phyloP scores from a whole-genome alignment of 1,140 invertebrate genomes.

The Camponotus pennsylvanicus region DNA sequence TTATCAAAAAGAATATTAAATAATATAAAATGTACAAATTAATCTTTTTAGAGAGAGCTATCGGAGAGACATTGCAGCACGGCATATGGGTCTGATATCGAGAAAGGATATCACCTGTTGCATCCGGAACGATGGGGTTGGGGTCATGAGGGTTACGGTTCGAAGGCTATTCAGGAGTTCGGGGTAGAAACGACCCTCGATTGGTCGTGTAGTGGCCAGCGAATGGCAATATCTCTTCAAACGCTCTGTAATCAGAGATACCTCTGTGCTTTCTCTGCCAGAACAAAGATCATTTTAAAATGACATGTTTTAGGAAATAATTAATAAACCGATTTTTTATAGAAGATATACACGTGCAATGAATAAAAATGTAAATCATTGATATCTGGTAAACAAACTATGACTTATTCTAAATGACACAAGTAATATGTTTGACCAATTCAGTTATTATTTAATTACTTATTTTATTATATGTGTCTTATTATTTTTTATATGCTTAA shows the following conservation, averaged over 20 bases:
- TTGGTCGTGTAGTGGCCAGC: slow-evolving; percentile 81
- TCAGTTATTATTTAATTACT: slow-evolving; percentile 5
- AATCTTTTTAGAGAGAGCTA: slow-evolving; percentile 70
- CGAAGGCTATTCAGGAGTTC: slow-evolving; percentile 84
- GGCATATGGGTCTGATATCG: slow-evolving; percentile 84
- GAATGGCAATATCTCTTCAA: slow-evolving; percentile 79
- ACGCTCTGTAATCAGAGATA: slow-evolving; percentile 75
- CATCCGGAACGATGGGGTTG: slow-evolving; percentile 84
- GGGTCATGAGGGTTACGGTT: slow-evolving; percentile 81
- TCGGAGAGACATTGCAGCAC: slow-evolving; percentile 76
- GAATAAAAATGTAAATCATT: not conserved
- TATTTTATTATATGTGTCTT: not conserved
- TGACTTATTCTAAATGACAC: not conserved
- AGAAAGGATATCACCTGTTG: slow-evolving; percentile 86
- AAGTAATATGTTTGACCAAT: not conserved
- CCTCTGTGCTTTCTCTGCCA: slow-evolving; percentile 61
- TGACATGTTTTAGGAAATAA: slow-evolving; percentile 4
- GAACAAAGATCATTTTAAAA: slow-evolving; percentile 42
- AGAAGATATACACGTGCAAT: not conserved
- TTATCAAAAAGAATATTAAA: slow-evolving; percentile 41
- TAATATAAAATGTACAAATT: slow-evolving; percentile 48
- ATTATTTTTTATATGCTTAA: too few relatives aligned
- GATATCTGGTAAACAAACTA: not conserved
- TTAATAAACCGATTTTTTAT: too few relatives aligned
- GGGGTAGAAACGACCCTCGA: slow-evolving; percentile 83